Evolutionary conservation across 2,797 vertebrate genomes (phyloP).

Genomic region (Australoheros facetus): DNA sequence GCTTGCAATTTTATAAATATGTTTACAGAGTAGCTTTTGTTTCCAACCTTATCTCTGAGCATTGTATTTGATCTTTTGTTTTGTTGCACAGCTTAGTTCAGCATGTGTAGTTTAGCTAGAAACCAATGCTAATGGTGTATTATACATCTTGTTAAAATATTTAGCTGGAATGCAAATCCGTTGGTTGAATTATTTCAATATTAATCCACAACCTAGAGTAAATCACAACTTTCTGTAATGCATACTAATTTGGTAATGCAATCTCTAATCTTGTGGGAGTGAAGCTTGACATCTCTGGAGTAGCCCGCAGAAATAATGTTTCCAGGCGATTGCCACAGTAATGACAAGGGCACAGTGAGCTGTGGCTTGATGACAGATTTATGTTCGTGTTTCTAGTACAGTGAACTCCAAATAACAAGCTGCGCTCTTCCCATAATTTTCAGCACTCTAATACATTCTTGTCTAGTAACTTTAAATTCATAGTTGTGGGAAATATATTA

Average conservation of each 20-base stretch:
- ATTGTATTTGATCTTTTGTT: constrained; percentile 57
- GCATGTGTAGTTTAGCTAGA: constrained; percentile 56
- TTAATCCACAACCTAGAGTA: constrained; percentile 60
- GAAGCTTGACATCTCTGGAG: constrained; percentile 64
- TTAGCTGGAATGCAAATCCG: constrained; percentile 46
- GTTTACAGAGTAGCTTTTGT: constrained; percentile 20
- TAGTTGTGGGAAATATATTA: constrained; percentile 32
- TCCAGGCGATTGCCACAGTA: constrained; percentile 48
- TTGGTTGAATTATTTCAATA: constrained; percentile 61
- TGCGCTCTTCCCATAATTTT: constrained; percentile 46
- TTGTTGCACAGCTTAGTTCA: constrained; percentile 57
- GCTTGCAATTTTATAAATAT: constrained; percentile 5
- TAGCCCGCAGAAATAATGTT: constrained; percentile 57
- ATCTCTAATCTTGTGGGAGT: constrained; percentile 73
- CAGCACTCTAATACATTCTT: constrained; percentile 17
- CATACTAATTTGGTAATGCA: constrained; percentile 64
- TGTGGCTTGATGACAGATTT: constrained; percentile 60
- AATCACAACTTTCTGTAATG: constrained; percentile 49
- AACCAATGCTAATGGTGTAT: constrained; percentile 48
- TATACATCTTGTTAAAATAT: constrained; percentile 46
- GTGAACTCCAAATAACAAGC: constrained; percentile 48
- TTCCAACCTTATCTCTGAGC: constrained; percentile 19
- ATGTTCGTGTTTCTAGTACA: constrained; percentile 49
- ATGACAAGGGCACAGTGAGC: constrained; percentile 59
- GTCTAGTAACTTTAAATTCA: constrained; percentile 29